Base-by-base conservation (phyloP, 2,113 vertebrate species). In the Heterocephalus glaber region DNA sequence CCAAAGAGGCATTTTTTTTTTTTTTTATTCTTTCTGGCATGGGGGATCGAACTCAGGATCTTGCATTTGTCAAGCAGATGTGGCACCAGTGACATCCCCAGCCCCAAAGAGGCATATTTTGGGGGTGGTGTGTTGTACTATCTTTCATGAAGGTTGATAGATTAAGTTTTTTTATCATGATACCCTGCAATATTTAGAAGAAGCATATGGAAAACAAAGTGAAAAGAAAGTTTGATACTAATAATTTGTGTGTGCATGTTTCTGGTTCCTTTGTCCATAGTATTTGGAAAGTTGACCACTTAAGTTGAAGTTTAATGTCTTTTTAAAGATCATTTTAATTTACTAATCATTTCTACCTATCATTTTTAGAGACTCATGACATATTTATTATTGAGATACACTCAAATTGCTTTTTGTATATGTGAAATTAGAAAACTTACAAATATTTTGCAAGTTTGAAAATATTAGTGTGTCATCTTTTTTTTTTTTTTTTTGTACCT, bases 321-420 rank as follows among this genome's bases (percentile, higher is more conserved):
- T 92, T 60, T 52, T 82, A 89, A 89, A 92, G 68, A 54, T 28
- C 28, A 52, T 63, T 94, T 95, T 86, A 88, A 61, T 65, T 77
- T 89, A 60, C 17, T 38, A n/a, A 88, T 65, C 58, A 80, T 44
- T 90, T 84, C 58, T 95, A 70, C 38, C 24, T 88, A 30, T 20
- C 49, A 49, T 60, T 85, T 96, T 81, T 90, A 60, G 80, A 79
- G 60, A 91, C 54, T 66, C 35, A 96, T 91, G 24, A 86, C 49
- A 96, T 81, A 92, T 52, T 56, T 72, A 13, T 65, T 47, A 56
- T 95, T 61, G 38, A 92, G 92, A 79, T 66, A 41, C 1, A 88
- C n/a, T 92, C 84, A 63, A 86, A 65, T 92, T 72, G 28, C 28
- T 94, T 61, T 94, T 11, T 85, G 1, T 85, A 7, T 77, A 38